phyloP scores from a whole-genome alignment of 2,113 vertebrate genomes.

The Lagopus leucura region DNA sequence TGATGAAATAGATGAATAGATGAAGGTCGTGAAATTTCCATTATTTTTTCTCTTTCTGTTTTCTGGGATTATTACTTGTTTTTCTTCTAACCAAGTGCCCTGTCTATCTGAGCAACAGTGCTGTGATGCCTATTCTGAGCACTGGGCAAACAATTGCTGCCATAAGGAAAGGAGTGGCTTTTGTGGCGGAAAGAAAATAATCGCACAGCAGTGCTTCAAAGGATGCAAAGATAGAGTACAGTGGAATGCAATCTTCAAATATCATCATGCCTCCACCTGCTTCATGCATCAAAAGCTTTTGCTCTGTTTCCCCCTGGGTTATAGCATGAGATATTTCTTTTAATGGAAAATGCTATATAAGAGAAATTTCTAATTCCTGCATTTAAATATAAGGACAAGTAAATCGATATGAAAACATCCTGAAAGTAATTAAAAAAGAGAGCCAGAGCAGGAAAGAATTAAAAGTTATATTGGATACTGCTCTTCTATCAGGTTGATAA shows the following conservation, averaged over 20 bases:
- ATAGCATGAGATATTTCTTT: neutral
- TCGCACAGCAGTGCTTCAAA: neutral
- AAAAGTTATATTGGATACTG: neutral
- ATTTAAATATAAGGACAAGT: constrained; percentile 42
- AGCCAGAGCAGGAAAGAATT: neutral
- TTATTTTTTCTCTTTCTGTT: neutral
- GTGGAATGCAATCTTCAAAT: constrained; percentile 19
- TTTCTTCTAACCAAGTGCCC: neutral
- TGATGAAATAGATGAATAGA: neutral
- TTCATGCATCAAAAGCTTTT: constrained; percentile 31
- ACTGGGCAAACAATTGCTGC: neutral
- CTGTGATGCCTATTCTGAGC: neutral
- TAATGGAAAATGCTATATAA: constrained; percentile 42
- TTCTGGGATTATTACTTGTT: accelerated
- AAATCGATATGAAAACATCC: constrained; percentile 59
- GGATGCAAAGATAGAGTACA: neutral
- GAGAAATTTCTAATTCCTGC: constrained; percentile 37
- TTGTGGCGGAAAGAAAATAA: neutral
- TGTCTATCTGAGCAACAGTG: neutral
- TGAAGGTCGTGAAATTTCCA: neutral
- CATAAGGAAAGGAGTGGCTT: neutral
- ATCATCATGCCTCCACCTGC: neutral
- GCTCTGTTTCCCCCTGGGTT: neutral
- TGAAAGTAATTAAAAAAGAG: constrained; percentile 46
- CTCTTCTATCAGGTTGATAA: neutral